Evolutionary conservation across 1,140 invertebrate genomes (phyloP).

Genomic region (Papilio machaon): DNA sequence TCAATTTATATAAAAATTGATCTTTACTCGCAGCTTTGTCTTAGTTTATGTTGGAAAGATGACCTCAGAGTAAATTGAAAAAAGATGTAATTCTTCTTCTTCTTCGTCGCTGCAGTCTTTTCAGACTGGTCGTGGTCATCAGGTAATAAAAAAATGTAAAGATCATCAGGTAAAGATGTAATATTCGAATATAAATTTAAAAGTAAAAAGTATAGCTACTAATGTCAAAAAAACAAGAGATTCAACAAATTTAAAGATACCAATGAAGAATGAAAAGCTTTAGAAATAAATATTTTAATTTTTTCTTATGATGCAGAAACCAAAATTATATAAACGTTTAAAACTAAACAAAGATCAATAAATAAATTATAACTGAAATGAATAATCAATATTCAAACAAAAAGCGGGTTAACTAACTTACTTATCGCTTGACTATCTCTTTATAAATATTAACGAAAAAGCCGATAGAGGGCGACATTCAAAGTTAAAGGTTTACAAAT

Average conservation of each 20-base stretch:
- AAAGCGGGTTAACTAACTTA: conserved; percentile 50
- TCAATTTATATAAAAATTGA: conserved; percentile 46
- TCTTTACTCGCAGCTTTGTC: conserved; percentile 25
- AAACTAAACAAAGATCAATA: neutral
- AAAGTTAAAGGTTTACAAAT: conserved; percentile 25
- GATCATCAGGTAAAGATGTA: neutral
- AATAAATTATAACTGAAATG: conserved; percentile 21
- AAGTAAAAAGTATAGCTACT: no score
- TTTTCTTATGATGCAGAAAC: no score
- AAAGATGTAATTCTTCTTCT: no score
- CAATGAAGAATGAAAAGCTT: no score
- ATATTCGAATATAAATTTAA: no score
- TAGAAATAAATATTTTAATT: no score
- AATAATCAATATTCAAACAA: conserved; percentile 58
- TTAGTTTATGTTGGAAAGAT: neutral
- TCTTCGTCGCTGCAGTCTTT: no score
- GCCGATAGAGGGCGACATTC: conserved; percentile 41
- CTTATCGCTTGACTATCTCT: conserved; percentile 50
- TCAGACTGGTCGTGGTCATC: no score
- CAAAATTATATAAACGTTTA: neutral
- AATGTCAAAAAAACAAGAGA: no score
- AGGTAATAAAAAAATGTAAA: neutral
- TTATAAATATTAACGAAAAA: conserved; percentile 45
- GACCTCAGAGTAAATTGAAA: neutral
- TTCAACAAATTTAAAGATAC: no score